Base-by-base conservation (phyloP, 1,140 invertebrate species). In the Hyles euphorbiae region DNA sequence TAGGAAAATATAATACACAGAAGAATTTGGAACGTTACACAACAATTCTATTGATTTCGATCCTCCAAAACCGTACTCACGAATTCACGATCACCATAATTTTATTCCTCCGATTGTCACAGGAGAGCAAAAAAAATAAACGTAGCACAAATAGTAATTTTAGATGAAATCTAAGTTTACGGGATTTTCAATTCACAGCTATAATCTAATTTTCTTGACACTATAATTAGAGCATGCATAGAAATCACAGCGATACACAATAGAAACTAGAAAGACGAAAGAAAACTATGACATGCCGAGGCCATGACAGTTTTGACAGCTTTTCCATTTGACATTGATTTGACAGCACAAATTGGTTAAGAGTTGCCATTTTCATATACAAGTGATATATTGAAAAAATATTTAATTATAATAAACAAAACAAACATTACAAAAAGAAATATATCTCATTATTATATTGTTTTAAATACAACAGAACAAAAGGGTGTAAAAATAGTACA, bases 11-110 rank as follows among this genome's bases (percentile, higher is more conserved):
- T 53, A 70, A 67, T 67, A 56, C 59, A 70, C 56, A 65, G 53
- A 46, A 34, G 50, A 43, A 70, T 67, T 68, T 67, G 22, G 11
- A 58, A 70, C 52, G 60, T 63, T 64, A 66, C 58, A 69, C 67
- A 67, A 73, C 53, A 67, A 65, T 70, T 61, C 58, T 76, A 69
- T 70, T 71, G 66, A 76, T 72, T 71, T 56, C 53, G 46, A 66
- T 67, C 60, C 61, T 65, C 53, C 60, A 65, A 75, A 76, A 64
- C 72, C 66, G 63, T 74, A 74, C 69, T 81, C 80, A 85, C 54
- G 34, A 56, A 48, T 48, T 56, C 44, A 56, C 78, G 65, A 74
- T 74, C 68, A 71, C 72, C 64, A 68, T 58, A 64, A 63, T 65
- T 67, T 61, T 68, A 68, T 69, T 60, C 60, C 58, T 76, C 59